Evolutionary conservation across 2,113 vertebrate genomes (phyloP).

Genomic region (Canis aureus): DNA sequence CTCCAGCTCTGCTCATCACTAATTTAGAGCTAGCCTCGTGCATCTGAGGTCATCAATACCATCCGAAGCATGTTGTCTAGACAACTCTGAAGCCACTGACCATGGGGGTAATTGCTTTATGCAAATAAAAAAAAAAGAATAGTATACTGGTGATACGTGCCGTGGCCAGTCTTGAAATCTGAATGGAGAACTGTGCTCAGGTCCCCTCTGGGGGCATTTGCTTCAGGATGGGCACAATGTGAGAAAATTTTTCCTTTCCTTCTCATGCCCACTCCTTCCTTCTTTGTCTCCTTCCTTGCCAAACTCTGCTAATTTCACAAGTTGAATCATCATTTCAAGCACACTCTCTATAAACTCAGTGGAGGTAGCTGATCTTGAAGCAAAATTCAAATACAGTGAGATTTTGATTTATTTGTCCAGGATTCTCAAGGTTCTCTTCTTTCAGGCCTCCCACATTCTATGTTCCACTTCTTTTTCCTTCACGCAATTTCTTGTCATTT

Average conservation of each 20-base stretch:
- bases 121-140: conserved; percentile 90
- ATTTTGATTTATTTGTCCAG: neutral
- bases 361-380: neutral
- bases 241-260: conserved; percentile 29
- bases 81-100: conserved; percentile 93
- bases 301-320: neutral
- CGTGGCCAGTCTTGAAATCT: conserved; percentile 85
- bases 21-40: conserved; percentile 96
- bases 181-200: conserved; percentile 65
- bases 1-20: conserved; percentile 94
- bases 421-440: neutral
- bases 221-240: neutral
- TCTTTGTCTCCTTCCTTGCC: neutral
- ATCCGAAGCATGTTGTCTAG: conserved; percentile 95
- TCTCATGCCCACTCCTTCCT: neutral
- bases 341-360: neutral
- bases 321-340: neutral
- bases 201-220: neutral
- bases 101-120: conserved; percentile 94
- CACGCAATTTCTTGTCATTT: conserved; percentile 11
- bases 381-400: neutral
- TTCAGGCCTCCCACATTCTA: neutral
- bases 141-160: conserved; percentile 88
- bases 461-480: neutral
- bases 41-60: conserved; percentile 93